Evolutionary conservation across 1,140 invertebrate species (phyloP).

Genomic region (Oncopeltus fasciatus): DNA sequence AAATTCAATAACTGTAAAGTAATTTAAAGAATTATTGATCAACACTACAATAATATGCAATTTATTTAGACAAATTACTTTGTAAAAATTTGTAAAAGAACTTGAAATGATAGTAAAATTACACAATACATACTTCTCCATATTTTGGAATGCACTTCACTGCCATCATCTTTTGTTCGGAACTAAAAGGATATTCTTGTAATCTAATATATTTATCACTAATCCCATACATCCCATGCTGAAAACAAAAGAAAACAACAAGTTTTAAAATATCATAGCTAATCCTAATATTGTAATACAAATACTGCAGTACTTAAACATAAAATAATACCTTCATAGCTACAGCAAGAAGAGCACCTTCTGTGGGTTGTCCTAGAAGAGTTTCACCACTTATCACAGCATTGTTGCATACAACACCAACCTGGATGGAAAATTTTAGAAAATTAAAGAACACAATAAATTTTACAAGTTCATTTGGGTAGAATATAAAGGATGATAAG

Average conservation of each 20-base stretch:
- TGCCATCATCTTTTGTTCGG: conserved; percentile 98
- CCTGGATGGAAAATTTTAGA: conserved; percentile 31
- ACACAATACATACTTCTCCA: conserved; percentile 43
- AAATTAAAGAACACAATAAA: background rate
- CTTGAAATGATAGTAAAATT: background rate
- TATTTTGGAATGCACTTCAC: conserved; percentile 79
- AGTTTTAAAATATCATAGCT: too few relatives aligned
- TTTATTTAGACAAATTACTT: too few relatives aligned
- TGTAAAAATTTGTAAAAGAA: too few relatives aligned
- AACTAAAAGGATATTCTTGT: conserved; percentile 92
- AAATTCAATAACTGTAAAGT: too few relatives aligned
- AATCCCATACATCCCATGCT: conserved; percentile 71
- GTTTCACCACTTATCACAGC: conserved; percentile 73
- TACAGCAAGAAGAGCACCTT: conserved; percentile 83
- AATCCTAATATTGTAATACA: too few relatives aligned
- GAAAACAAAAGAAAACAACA: conserved; percentile 22
- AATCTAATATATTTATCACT: conserved; percentile 68
- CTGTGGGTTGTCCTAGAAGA: conserved; percentile 91
- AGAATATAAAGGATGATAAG: too few relatives aligned
- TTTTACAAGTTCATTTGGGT: background rate
- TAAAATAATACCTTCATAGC: conserved; percentile 59
- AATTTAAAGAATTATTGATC: too few relatives aligned
- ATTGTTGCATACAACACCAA: conserved; percentile 92
- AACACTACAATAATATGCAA: too few relatives aligned
- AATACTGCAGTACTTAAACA: background rate